Percentiles rank a stretch among this genome's conserved stretches.
These are phyloP conservation scores for Dorcus parallelipipedus DNA, from an alignment of 2,888 invertebrate genomes.

Conservation along the genomic window DNA sequence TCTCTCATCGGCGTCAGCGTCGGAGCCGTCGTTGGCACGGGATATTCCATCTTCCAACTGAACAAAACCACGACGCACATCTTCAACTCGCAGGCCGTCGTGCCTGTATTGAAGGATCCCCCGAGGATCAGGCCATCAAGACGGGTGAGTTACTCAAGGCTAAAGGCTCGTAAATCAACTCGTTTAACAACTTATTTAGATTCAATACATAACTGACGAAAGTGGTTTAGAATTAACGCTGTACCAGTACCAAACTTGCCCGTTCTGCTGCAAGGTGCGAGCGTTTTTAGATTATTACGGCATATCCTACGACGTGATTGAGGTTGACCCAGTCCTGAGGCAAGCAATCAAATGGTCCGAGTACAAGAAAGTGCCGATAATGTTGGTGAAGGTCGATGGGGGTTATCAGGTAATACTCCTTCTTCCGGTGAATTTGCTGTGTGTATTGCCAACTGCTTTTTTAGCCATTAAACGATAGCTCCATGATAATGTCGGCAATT, in stretches of 20 bases:
- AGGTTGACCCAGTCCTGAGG: conserved; percentile 93
- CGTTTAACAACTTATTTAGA: conserved; percentile 49
- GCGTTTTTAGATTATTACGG: conserved; percentile 90
- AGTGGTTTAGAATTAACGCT: conserved; percentile 76
- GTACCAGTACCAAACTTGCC: conserved; percentile 97
- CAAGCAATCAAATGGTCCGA: conserved; percentile 90
- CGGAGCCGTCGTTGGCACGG: conserved; percentile 49
- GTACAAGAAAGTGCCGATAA: conserved; percentile 93
- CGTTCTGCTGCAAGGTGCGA: conserved; percentile 94
- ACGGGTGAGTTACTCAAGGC: conserved; percentile 38
- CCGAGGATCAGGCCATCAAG: conserved; percentile 50
- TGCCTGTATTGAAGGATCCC: conserved; percentile 40
- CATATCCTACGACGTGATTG: conserved; percentile 91
- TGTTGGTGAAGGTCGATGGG: conserved; percentile 69
- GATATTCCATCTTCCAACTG: conserved; percentile 50
- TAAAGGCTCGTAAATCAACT: background rate
- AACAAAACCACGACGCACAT: conserved; percentile 48
- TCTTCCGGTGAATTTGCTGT: background rate
- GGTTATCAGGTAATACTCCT: conserved; percentile 62
- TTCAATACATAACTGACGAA: conserved; percentile 61
- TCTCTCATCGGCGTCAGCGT: conserved; percentile 45
- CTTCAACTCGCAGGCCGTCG: conserved; percentile 46
- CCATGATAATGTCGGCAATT: conserved; percentile 87
- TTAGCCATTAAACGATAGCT: conserved; percentile 88
- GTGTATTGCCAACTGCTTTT: background rate